phyloP scores from a whole-genome alignment of 2,797 vertebrate genomes.

The Distichodus sexfasciatus region DNA sequence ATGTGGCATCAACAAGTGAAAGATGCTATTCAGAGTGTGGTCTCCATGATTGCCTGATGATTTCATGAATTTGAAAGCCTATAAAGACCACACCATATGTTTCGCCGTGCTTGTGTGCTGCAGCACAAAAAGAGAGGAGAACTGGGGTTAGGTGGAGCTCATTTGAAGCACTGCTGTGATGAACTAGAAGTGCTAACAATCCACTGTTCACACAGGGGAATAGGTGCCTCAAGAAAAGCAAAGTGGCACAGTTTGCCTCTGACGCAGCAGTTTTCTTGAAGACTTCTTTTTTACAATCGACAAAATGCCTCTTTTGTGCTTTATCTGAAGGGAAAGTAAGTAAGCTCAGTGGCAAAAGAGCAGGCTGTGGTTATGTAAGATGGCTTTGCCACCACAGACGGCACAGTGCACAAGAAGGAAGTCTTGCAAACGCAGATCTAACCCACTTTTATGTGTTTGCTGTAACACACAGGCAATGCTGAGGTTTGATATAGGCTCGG shows the following conservation, averaged over 20 bases:
- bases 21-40: not conserved
- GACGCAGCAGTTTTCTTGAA: not conserved
- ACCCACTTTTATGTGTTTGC: not conserved
- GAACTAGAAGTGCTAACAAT: not conserved
- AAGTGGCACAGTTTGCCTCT: not conserved
- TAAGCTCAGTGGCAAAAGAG: not conserved
- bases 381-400: not conserved
- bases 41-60: not conserved
- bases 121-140: not conserved
- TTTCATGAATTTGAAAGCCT: not conserved
- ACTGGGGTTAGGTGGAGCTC: not conserved
- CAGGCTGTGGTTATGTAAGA: not conserved
- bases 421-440: not conserved
- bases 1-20: not conserved
- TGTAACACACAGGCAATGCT: not conserved
- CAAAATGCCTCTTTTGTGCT: not conserved
- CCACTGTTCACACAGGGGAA: not conserved
- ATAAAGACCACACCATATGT: not conserved
- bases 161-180: not conserved
- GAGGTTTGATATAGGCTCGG: not conserved
- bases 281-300: not conserved
- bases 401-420: conserved; percentile 13
- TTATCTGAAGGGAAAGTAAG: not conserved
- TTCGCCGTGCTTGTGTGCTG: not conserved
- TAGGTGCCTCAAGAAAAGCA: not conserved